Conservation (phyloP, 2,888 invertebrate species). For the Himalopsyche tibetana region DNA sequence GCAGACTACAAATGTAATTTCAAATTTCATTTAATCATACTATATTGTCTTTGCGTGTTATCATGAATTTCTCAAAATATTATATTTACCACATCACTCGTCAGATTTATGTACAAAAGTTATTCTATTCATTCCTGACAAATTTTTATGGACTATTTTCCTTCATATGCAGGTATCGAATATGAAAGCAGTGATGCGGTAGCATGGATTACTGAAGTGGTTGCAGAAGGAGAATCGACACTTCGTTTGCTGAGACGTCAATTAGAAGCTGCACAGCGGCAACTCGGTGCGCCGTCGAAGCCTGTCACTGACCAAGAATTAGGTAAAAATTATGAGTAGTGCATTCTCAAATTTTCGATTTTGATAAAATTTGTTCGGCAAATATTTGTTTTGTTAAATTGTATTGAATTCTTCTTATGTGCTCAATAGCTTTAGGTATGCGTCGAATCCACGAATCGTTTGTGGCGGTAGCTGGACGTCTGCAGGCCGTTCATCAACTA, state of each 20-base stretch:
- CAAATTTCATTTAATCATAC: too few species aligned
- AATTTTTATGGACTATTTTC: too few species aligned
- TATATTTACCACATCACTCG: too few species aligned
- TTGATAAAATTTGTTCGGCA: too few species aligned
- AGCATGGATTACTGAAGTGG: constrained; percentile 72
- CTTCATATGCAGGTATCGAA: constrained; percentile 69
- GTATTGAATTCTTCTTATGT: too few species aligned
- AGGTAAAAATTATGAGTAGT: neutral
- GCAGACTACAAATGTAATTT: too few species aligned
- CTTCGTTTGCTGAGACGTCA: constrained; percentile 73
- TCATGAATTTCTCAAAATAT: too few species aligned
- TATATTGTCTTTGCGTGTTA: too few species aligned
- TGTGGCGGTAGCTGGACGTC: constrained; percentile 90
- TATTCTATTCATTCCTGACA: too few species aligned
- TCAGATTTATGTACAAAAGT: too few species aligned
- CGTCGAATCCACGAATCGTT: constrained; percentile 90
- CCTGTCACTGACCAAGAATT: constrained; percentile 75
- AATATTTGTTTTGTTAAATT: too few species aligned
- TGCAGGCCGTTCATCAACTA: constrained; percentile 87
- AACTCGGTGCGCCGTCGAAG: constrained; percentile 74
- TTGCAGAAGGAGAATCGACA: constrained; percentile 73
- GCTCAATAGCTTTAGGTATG: constrained; percentile 82
- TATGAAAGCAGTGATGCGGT: constrained; percentile 73
- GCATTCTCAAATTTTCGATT: too few species aligned
- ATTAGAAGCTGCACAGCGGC: constrained; percentile 75